Evolutionary conservation across 2,113 vertebrate genomes (phyloP), one percentile per base, ranked within the genome.

Genomic region (Chaetodon trifascialis): DNA sequence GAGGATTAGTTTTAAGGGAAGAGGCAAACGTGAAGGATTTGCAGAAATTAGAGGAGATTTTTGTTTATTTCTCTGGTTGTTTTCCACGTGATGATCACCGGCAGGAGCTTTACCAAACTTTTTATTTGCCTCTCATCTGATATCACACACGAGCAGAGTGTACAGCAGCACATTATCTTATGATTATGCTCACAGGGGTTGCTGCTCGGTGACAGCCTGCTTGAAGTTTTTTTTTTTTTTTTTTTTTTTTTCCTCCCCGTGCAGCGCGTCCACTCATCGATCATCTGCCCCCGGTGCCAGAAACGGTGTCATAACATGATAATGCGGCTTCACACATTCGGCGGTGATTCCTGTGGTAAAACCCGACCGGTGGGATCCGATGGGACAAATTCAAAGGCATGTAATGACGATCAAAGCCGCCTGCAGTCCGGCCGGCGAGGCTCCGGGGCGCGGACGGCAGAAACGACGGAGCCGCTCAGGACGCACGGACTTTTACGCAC

Each of bases 271-370:
- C 83, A 86, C 62, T 85, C 90, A 92, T 93, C 88, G 89, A 87
- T 85, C 92, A 88, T 86, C 75, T 73, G 51, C 74, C 84, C 89
- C 68, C 71, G 67, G 82, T 86, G 90, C 87, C 80, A 90, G 78
- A 70, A 80, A 88, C 78, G 72, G 88, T 70, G 88, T 94, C 90
- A 95, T 88, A 91, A 90, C 89, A 93, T 52, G 88, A 94, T 86
- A 88, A 87, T 82, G 76, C 83, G 89, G 65, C 82, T 88, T 93
- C 91, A 91, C 84, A 49, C 88, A 76, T 88, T 76, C 87, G 49
- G 73, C 64, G 78, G 74, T 72, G 89, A 87, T 88, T 83, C 89
- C 86, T 88, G 79, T 67, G 93, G 78, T 82, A 75, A 67, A 92
- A 80, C 79, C 79, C 55, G 90, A 92, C 89, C 85, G 83, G 46